phyloP scores from a whole-genome alignment of 2,888 invertebrate genomes.

The Drosophila pseudotalamancana region DNA sequence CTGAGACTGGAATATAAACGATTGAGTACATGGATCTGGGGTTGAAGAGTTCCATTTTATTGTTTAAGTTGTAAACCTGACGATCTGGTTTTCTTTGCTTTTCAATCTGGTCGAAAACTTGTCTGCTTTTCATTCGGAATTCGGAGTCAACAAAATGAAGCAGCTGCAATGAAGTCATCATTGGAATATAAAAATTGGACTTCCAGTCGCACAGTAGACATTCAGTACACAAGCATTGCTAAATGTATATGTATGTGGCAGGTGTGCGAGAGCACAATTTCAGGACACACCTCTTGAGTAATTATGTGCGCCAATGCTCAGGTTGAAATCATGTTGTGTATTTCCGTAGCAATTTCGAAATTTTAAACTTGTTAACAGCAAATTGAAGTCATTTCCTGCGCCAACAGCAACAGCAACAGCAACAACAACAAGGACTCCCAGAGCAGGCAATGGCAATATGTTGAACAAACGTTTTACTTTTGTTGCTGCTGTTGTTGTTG shows the following conservation, averaged over 20 bases:
- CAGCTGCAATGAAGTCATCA: conserved; percentile 33
- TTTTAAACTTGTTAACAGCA: conserved; percentile 81
- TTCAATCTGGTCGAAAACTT: conserved; percentile 12
- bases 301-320: conserved; percentile 74
- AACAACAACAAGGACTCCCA: conserved; percentile 15
- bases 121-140: conserved; percentile 25
- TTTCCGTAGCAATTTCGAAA: conserved; percentile 78
- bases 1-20: conserved; percentile 8
- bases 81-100: conserved; percentile 24
- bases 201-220: conserved; percentile 2
- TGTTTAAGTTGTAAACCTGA: conserved; percentile 36
- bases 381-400: conserved; percentile 79
- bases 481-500: conserved; percentile 11
- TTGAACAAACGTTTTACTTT: conserved; percentile 28
- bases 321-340: conserved; percentile 77
- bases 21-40: neutral
- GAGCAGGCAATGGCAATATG: conserved; percentile 52
- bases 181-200: conserved; percentile 1
- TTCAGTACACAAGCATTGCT: no score
- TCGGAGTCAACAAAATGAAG: neutral
- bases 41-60: conserved; percentile 20
- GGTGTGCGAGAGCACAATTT: conserved; percentile 1
- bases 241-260: neutral
- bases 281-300: conserved; percentile 60
- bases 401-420: conserved; percentile 49